A percentile compares a stretch with the other conserved stretches of the same genome.
Conservation (phyloP, 2,113 vertebrate genomes). For the Rhodinocichla rosea region DNA sequence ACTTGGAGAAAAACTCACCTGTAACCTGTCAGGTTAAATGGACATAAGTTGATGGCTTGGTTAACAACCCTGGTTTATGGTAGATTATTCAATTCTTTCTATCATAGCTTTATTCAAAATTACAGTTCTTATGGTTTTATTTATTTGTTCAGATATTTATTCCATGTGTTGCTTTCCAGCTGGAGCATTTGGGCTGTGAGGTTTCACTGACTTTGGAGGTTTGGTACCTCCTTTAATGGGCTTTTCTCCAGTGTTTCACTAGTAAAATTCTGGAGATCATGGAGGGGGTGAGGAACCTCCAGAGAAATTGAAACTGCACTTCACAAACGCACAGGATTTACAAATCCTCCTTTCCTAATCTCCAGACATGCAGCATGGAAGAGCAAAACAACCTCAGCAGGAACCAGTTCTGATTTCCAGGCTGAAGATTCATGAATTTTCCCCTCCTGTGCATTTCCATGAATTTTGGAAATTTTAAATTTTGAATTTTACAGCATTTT, state of each 20-base stretch:
- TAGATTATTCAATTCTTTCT: background rate
- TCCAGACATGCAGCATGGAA: background rate
- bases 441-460: background rate
- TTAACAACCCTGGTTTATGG: background rate
- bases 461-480: no score
- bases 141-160: background rate
- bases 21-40: background rate
- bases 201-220: background rate
- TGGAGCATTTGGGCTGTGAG: background rate
- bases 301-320: background rate
- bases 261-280: background rate
- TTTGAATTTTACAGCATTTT: background rate
- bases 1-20: background rate
- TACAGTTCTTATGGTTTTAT: background rate
- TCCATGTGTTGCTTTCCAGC: background rate
- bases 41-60: background rate
- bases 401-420: background rate
- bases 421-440: background rate
- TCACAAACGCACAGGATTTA: background rate
- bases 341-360: background rate
- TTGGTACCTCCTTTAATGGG: background rate
- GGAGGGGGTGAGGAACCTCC: background rate
- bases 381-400: background rate
- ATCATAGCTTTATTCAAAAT: background rate
- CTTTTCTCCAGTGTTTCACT: background rate